A percentile compares a stretch with the other conserved stretches of the same genome.
Evolutionary conservation across 2,888 invertebrate species (phyloP).

Genomic region (Empis livida): DNA sequence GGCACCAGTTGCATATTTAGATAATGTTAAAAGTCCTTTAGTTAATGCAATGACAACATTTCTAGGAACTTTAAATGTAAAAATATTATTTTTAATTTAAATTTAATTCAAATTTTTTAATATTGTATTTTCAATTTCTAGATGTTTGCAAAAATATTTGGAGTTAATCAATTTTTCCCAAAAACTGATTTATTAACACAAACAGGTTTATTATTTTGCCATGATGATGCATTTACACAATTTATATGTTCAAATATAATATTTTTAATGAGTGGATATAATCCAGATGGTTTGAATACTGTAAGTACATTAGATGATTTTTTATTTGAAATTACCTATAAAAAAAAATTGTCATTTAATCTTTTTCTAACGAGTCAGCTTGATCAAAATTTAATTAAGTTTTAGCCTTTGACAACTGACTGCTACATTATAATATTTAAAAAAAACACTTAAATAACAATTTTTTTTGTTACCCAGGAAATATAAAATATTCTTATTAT

Average conservation of each 20-base stretch:
- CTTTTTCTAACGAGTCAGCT: background rate
- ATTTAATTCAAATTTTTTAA: background rate
- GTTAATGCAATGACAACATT: slow-evolving; percentile 21
- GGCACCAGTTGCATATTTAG: slow-evolving; percentile 41
- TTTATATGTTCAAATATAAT: slow-evolving; percentile 45
- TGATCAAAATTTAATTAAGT: too few species aligned
- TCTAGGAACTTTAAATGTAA: slow-evolving; percentile 14
- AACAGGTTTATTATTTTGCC: slow-evolving; percentile 37
- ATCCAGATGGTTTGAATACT: slow-evolving; percentile 31
- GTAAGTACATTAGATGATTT: slow-evolving; percentile 23
- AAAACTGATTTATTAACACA: slow-evolving; percentile 34
- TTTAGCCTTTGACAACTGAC: too few species aligned
- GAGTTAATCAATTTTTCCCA: slow-evolving; percentile 44
- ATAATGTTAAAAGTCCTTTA: slow-evolving; percentile 32
- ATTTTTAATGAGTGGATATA: slow-evolving; percentile 38
- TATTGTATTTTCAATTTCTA: slow-evolving; percentile 32
- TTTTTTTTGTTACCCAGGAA: too few species aligned
- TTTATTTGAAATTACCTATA: too few species aligned
- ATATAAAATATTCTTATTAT: too few species aligned
- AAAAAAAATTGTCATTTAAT: background rate
- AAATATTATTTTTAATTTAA: background rate
- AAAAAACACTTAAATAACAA: too few species aligned
- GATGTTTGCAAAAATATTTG: slow-evolving; percentile 23
- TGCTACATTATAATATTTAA: too few species aligned
- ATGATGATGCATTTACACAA: slow-evolving; percentile 37